A percentile compares a stretch with the other conserved stretches of the same genome.
phyloP scores from a whole-genome alignment of 2,113 vertebrate species.

The Oreochromis niloticus region DNA sequence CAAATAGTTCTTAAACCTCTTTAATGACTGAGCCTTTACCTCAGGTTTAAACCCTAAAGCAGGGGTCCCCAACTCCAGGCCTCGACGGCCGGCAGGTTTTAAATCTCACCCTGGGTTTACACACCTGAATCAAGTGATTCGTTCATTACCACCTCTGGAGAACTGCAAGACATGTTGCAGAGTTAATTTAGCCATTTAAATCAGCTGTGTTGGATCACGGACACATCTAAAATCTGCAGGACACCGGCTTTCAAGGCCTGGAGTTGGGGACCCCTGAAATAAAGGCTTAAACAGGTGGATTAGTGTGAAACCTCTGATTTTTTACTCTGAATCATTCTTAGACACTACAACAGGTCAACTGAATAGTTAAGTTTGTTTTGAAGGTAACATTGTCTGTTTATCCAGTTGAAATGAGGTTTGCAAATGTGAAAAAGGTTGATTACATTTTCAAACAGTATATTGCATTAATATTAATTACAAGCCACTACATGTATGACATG shows the following conservation, averaged over 20 bases:
- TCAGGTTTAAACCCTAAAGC: background rate
- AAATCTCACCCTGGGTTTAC: background rate
- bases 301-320: background rate
- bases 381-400: background rate
- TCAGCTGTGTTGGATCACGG: accelerated
- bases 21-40: too few relatives aligned
- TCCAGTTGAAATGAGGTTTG: background rate
- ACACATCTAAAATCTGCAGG: background rate
- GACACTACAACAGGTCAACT: background rate
- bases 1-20: background rate
- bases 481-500: background rate
- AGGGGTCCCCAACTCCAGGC: background rate
- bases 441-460: background rate
- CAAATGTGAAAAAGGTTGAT: background rate
- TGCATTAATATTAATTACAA: background rate
- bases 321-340: background rate
- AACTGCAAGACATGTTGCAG: background rate
- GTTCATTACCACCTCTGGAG: background rate
- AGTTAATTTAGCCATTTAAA: background rate
- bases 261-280: background rate
- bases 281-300: background rate
- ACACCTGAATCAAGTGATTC: background rate
- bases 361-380: background rate
- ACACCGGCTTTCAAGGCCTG: accelerated
- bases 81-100: background rate